Evolutionary conservation across 2,113 vertebrate species (phyloP).

Genomic region (Salvelinus fontinalis): DNA sequence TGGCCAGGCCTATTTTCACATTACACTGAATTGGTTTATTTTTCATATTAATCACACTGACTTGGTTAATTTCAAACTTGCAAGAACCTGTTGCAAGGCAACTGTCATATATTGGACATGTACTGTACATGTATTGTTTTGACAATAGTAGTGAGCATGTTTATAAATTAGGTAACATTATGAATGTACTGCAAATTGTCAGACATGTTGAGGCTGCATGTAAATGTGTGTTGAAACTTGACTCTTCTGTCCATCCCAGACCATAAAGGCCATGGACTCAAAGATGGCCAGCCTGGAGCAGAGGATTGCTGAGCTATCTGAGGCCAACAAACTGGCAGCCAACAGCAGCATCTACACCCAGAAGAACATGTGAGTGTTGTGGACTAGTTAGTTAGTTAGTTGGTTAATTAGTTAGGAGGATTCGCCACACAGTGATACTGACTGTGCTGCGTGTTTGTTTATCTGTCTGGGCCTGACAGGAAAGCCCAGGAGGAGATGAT

Average conservation of each 20-base stretch:
- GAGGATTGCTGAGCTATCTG: conserved; percentile 93
- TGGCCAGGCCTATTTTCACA: conserved; percentile 38
- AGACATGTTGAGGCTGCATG: not conserved
- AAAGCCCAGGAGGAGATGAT: conserved; percentile 99
- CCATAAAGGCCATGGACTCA: conserved; percentile 98
- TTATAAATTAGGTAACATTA: not conserved
- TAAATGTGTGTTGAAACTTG: not conserved
- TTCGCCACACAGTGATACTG: not conserved
- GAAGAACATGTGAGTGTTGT: conserved; percentile 92
- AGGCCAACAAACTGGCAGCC: conserved; percentile 97
- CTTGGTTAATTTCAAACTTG: conserved; percentile 50
- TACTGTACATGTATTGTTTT: not conserved
- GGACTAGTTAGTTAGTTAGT: not conserved
- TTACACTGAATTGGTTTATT: no score
- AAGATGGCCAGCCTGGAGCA: conserved; percentile 97
- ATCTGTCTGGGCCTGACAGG: conserved; percentile 68
- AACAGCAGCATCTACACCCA: conserved; percentile 99
- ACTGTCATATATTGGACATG: conserved; percentile 3
- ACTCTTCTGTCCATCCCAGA: conserved; percentile 70
- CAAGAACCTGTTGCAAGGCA: conserved; percentile 27
- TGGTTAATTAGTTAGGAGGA: no score
- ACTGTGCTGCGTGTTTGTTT: not conserved
- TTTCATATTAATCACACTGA: conserved; percentile 57
- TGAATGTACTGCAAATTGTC: not conserved
- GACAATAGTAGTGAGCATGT: not conserved